Evolutionary conservation across 1,140 invertebrate species (phyloP).

Genomic region (Ceratoteleas bidentatus): DNA sequence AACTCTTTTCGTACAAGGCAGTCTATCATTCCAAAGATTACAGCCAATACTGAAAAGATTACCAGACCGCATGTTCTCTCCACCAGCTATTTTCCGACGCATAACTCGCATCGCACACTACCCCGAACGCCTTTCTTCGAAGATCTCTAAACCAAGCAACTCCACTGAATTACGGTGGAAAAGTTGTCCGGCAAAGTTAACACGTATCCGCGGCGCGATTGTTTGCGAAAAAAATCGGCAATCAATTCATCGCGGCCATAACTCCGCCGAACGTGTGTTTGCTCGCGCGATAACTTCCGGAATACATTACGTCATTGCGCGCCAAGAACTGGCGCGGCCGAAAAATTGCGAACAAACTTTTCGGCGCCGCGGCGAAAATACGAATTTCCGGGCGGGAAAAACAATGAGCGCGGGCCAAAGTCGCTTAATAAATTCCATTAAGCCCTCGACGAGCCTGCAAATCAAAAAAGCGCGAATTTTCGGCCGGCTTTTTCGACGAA

Average conservation of each 20-base stretch:
- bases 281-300: constrained; percentile 36
- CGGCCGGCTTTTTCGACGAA: constrained; percentile 19
- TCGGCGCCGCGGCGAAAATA: no score
- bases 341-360: constrained; percentile 11
- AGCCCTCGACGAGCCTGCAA: constrained; percentile 36
- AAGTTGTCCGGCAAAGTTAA: constrained; percentile 29
- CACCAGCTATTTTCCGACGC: no score
- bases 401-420: no score
- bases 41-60: no score
- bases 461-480: constrained; percentile 48
- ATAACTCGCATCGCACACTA: no score
- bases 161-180: constrained; percentile 15
- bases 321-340: neutral
- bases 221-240: constrained; percentile 20
- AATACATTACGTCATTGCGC: constrained; percentile 40
- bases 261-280: constrained; percentile 39
- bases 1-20: no score
- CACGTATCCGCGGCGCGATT: constrained; percentile 4
- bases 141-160: neutral
- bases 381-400: constrained; percentile 9
- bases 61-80: no score
- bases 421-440: constrained; percentile 49
- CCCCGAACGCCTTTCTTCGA: no score
- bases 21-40: no score
- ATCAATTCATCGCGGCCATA: constrained; percentile 31